Percentiles rank a stretch among this genome's conserved stretches.
Conservation (phyloP, 2,888 invertebrate genomes). For the Caenorhabditis angaria region DNA sequence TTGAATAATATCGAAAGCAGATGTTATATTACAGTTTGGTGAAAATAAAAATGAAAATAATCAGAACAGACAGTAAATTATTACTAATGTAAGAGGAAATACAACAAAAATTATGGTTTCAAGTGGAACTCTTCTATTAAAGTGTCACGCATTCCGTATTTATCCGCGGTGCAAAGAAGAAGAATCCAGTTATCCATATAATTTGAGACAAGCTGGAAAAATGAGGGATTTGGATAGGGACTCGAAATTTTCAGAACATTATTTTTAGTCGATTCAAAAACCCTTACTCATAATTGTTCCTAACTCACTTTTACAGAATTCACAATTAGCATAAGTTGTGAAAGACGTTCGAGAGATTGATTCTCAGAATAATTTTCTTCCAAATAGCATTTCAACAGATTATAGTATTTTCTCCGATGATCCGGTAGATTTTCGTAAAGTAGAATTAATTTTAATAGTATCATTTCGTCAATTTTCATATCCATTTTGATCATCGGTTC, state of each 20-base stretch:
- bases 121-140: background rate
- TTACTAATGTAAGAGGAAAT: no score
- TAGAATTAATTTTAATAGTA: background rate
- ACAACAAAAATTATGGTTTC: background rate
- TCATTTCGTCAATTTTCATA: background rate
- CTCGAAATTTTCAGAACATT: no score
- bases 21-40: no score
- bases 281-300: no score
- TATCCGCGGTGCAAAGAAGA: background rate
- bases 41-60: no score
- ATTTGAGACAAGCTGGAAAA: background rate
- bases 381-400: background rate
- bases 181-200: background rate
- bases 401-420: background rate
- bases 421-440: background rate
- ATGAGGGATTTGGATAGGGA: background rate
- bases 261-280: no score
- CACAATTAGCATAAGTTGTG: background rate
- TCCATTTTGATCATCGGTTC: background rate
- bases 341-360: background rate
- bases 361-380: background rate
- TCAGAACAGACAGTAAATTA: no score
- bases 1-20: background rate
- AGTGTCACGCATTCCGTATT: background rate
- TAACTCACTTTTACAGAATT: background rate